A percentile compares a stretch with the other conserved stretches of the same genome.
phyloP scores from a whole-genome alignment of 2,888 invertebrate species.

The Yponomeuta cagnagella region DNA sequence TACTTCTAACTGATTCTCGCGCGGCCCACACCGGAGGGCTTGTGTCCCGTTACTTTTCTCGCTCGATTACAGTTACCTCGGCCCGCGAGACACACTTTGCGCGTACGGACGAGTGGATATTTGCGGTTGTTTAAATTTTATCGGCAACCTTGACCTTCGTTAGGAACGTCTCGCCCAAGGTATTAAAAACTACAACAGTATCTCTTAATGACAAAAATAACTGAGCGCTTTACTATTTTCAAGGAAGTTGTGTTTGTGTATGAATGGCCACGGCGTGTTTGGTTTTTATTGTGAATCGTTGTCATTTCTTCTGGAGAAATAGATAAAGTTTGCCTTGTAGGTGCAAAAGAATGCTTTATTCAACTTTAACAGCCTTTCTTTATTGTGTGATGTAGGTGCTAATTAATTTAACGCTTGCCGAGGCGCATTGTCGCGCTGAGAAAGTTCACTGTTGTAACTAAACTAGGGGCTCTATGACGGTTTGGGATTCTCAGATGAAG shows the following conservation, averaged over 20 bases:
- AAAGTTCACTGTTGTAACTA: neutral
- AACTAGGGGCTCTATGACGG: no score
- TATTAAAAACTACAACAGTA: constrained; percentile 2
- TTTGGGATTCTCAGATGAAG: no score
- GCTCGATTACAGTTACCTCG: neutral
- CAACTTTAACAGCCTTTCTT: neutral
- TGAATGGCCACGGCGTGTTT: neutral
- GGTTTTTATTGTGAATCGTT: neutral
- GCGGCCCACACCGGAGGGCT: constrained; percentile 9
- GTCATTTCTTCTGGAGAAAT: neutral
- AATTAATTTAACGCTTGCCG: neutral
- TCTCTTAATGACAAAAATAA: neutral
- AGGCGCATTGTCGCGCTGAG: neutral
- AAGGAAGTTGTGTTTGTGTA: neutral
- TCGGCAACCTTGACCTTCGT: constrained; percentile 9
- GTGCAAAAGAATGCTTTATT: neutral
- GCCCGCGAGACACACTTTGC: neutral
- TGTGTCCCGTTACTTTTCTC: constrained; percentile 7
- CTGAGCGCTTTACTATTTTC: neutral
- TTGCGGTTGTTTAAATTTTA: constrained; percentile 9
- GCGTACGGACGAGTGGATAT: neutral
- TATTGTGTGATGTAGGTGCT: neutral
- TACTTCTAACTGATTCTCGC: constrained; percentile 13
- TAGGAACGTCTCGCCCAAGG: neutral
- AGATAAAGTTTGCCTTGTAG: neutral